Percentiles rank a stretch among this genome's conserved stretches.
Conservation (phyloP, 2,888 invertebrate species). For the Lithophane semibrunnea region DNA sequence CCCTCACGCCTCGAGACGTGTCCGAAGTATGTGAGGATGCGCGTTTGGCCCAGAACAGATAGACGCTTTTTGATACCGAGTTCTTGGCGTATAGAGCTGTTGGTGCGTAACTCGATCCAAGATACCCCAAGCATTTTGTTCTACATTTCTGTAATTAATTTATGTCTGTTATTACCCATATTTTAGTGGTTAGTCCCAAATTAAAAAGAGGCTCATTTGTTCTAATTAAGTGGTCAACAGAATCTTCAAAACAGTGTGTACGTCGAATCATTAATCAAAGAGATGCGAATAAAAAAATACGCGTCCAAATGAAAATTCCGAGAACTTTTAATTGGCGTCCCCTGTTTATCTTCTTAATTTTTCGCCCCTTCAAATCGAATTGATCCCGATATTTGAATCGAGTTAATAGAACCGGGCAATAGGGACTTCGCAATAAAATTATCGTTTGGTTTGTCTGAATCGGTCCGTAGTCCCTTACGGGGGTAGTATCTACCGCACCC, state of each 20-base stretch:
- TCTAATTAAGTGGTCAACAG: constrained; percentile 23
- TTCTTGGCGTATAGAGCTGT: too few relatives aligned
- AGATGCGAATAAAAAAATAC: neutral
- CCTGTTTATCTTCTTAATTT: constrained; percentile 56
- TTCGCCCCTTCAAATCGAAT: constrained; percentile 58
- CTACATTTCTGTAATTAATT: neutral
- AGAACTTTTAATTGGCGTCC: constrained; percentile 56
- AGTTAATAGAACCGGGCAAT: constrained; percentile 68
- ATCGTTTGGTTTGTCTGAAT: constrained; percentile 70
- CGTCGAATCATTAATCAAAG: constrained; percentile 30
- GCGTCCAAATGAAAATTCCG: constrained; percentile 13
- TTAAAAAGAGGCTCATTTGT: neutral
- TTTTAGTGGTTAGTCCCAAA: neutral
- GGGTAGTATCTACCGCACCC: constrained; percentile 65
- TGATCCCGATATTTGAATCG: constrained; percentile 63
- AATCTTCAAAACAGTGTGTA: neutral
- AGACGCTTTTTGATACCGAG: too few relatives aligned
- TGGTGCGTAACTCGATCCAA: too few relatives aligned
- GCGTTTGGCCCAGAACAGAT: too few relatives aligned
- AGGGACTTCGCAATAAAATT: constrained; percentile 73
- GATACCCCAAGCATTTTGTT: too few relatives aligned
- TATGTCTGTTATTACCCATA: neutral
- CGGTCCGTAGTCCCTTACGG: constrained; percentile 51
- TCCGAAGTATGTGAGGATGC: too few relatives aligned
- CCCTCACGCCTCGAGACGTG: too few relatives aligned